Conservation (phyloP, 2,113 vertebrate genomes). For the Halichoerus grypus region DNA sequence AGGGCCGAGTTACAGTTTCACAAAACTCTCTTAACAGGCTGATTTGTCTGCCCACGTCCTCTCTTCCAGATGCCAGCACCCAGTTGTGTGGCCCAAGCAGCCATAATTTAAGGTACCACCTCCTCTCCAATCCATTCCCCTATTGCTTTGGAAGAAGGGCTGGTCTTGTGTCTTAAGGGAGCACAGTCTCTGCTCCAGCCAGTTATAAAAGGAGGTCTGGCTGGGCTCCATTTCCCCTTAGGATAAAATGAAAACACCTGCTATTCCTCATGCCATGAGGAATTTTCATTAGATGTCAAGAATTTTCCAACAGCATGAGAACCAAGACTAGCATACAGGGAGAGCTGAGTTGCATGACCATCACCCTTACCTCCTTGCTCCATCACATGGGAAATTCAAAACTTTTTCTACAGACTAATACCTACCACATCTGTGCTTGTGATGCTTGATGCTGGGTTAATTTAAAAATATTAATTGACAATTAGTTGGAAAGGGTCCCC, state of each 20-base stretch:
- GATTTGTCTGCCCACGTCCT: not conserved
- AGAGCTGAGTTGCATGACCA: not conserved
- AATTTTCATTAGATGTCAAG: conserved; percentile 16
- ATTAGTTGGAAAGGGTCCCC: not conserved
- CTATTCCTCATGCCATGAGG: not conserved
- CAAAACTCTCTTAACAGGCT: not conserved
- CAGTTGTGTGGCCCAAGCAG: not conserved
- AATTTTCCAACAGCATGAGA: conserved; percentile 19
- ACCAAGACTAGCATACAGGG: not conserved
- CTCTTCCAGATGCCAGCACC: not conserved
- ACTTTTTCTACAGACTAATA: not conserved
- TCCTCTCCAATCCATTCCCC: not conserved
- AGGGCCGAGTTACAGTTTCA: not conserved
- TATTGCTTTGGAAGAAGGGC: not conserved
- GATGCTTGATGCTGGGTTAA: not conserved
- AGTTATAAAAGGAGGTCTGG: not conserved
- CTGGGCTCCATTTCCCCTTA: not conserved
- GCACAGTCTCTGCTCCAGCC: not conserved
- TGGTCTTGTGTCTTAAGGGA: not conserved
- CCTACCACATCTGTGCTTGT: not conserved
- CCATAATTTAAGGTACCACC: not conserved
- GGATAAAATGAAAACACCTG: not conserved
- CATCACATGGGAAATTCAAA: not conserved
- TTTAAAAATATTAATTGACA: not conserved
- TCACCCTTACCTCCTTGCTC: not conserved